A percentile compares a stretch with the other conserved stretches of the same genome.
Evolutionary conservation across 2,113 vertebrate genomes (phyloP).

Genomic region (cattle (Bos taurus)): ARS-UCD2.0 NC_037343.1:22580501-22581000

Average conservation of each 20-base stretch:
- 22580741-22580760: background rate
- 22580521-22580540: background rate
- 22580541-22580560: background rate
- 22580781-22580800: background rate
- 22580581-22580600: background rate
- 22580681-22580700: background rate
- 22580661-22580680: background rate
- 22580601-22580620: background rate
- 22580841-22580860: background rate
- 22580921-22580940: background rate
- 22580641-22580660: background rate
- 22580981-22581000: background rate
- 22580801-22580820: background rate
- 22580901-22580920: background rate
- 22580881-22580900: background rate
- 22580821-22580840: background rate
- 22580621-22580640: background rate
- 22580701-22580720: background rate
- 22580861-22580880: background rate
- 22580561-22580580: background rate
- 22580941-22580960: background rate
- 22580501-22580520: background rate
- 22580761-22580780: background rate
- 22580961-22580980: background rate
- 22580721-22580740: background rate